These are phyloP conservation scores for Phrixothrix hirtus DNA, from an alignment of 2,888 invertebrate species.

Conservation along the genomic window DNA sequence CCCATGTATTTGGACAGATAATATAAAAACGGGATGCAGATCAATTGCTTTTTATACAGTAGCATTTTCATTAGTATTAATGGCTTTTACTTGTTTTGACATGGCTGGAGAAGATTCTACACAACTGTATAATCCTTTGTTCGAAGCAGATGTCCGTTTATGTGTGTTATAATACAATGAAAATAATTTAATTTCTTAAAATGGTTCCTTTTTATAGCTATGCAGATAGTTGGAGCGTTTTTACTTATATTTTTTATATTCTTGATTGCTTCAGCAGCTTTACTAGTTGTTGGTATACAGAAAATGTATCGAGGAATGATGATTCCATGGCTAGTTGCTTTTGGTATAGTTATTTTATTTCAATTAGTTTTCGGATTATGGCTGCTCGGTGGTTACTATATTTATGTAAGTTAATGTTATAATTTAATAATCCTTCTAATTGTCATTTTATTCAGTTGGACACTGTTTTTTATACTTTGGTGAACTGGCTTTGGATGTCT, in stretches of 20 bases:
- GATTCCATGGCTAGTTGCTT: conserved; percentile 76
- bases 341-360: conserved; percentile 72
- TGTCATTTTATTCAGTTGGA: conserved; percentile 72
- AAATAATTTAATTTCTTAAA: too few species aligned
- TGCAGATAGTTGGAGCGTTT: conserved; percentile 70
- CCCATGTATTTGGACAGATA: conserved; percentile 83
- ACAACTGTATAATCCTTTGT: conserved; percentile 85
- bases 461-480: conserved; percentile 73
- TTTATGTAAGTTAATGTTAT: conserved; percentile 79
- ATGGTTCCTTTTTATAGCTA: too few species aligned
- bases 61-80: conserved; percentile 72
- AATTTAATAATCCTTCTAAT: too few species aligned
- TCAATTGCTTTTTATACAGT: conserved; percentile 80
- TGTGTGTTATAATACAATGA: too few species aligned
- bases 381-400: conserved; percentile 87
- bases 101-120: conserved; percentile 87
- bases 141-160: conserved; percentile 80
- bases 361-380: conserved; percentile 81
- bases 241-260: conserved; percentile 64
- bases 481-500: conserved; percentile 81
- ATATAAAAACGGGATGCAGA: conserved; percentile 74
- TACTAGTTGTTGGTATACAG: conserved; percentile 67
- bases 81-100: conserved; percentile 75
- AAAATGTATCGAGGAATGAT: conserved; percentile 78
- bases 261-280: conserved; percentile 62